Evolutionary conservation across 2,888 invertebrate genomes (phyloP), one percentile per base, ranked within the genome.

Genomic region (Zhuqinia jingwanae): DNA sequence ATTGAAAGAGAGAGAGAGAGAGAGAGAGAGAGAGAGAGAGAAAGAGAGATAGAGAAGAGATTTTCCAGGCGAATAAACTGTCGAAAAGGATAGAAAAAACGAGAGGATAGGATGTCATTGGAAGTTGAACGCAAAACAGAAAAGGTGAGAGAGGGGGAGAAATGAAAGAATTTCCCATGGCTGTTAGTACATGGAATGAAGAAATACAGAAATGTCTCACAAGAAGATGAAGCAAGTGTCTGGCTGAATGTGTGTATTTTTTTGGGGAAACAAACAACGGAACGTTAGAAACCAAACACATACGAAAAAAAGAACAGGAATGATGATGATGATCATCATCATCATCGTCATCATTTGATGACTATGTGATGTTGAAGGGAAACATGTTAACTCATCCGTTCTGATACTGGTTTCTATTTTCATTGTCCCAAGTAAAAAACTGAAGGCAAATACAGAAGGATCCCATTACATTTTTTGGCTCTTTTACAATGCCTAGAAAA

Each of bases 231-330:
- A n/a, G n/a, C n/a, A n/a, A 11, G 65, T 65, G 42, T 42, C 65
- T 36, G 10, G 17, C 53, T n/a, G n/a, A n/a, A n/a, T 30, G 30
- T 30, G 27, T 30, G 36, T 65, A 65, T 65, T 6, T 50, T 65
- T 65, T 25, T 65, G 42, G 10, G 65, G 65, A 8, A 65, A 65
- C 65, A 65, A 65, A 65, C 65, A 65, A 42, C 65, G 65, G 65
- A 65, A 42, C 36, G 42, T n/a, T 65, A 65, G 36, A 42, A 65
- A 65, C 10, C 17, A 65, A 11, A 30, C 8, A 65, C 17, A 36
- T 6, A 42, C 6, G 13, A 42, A 17, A 65, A 30, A 60, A 27
- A 22, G 25, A 30, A 10, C 10, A 25, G 22, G 15, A 30, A 27
- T 65, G 65, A 17, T 10, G 60, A 27, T 15, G 30, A n/a, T 22